phyloP scores from a whole-genome alignment of 2,888 invertebrate species.

The Pegoplata infirma region DNA sequence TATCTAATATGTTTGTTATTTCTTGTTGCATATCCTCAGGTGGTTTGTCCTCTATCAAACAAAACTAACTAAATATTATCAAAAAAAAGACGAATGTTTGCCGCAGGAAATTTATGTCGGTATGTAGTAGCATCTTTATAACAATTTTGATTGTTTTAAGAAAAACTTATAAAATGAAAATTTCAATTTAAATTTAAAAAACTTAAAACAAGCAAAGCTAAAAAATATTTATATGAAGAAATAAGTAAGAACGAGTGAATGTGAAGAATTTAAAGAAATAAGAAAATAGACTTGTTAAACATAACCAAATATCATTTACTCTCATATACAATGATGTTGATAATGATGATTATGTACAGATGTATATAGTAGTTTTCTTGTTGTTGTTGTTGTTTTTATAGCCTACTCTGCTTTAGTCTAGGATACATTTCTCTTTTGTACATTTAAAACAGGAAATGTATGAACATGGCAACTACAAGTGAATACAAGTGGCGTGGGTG shows the following conservation, averaged over 20 bases:
- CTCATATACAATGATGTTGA: neutral
- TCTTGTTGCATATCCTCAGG: neutral
- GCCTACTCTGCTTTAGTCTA: neutral
- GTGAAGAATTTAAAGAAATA: neutral
- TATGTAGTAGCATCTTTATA: no score
- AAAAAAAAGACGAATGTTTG: neutral
- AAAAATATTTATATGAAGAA: no score
- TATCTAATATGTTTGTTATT: neutral
- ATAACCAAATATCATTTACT: slow-evolving; percentile 49
- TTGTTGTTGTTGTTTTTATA: neutral
- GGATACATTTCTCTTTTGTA: neutral
- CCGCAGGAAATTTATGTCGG: neutral
- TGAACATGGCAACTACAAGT: slow-evolving; percentile 21
- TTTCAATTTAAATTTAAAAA: neutral
- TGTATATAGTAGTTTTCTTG: neutral
- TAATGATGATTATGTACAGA: no score
- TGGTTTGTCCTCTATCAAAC: neutral
- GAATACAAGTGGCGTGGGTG: slow-evolving; percentile 42
- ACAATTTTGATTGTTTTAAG: slow-evolving; percentile 6
- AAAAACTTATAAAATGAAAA: neutral
- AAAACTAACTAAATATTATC: neutral
- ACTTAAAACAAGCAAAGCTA: neutral
- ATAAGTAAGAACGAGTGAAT: neutral
- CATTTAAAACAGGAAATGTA: slow-evolving; percentile 22
- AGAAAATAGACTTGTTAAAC: slow-evolving; percentile 28